These are phyloP conservation scores for Chiloscyllium punctatum DNA, from an alignment of 2,797 vertebrate genomes.

Conservation along the genomic window DNA sequence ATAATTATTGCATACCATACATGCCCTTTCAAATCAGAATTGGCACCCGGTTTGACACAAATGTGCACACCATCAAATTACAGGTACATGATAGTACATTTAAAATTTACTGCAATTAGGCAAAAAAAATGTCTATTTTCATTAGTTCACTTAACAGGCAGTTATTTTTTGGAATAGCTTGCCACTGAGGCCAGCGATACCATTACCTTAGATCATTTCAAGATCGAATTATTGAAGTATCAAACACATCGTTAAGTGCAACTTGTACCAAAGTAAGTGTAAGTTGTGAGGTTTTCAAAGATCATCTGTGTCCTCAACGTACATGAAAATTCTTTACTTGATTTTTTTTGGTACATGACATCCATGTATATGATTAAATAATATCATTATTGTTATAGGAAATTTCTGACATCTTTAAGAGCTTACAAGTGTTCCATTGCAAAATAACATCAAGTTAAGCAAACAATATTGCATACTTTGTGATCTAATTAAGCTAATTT, in stretches of 20 bases:
- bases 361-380: background rate
- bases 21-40: background rate
- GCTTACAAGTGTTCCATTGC: background rate
- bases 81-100: background rate
- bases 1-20: background rate
- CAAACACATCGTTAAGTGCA: background rate
- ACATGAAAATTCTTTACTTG: background rate
- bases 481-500: background rate
- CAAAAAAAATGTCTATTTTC: conserved; percentile 4
- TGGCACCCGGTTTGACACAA: conserved; percentile 1
- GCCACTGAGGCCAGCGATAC: background rate
- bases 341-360: background rate
- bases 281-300: background rate
- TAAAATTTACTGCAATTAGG: background rate
- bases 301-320: background rate
- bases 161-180: background rate
- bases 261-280: background rate
- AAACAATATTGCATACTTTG: background rate
- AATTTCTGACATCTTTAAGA: background rate
- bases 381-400: background rate
- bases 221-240: background rate
- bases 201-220: background rate
- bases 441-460: background rate
- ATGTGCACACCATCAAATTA: conserved; percentile 15
- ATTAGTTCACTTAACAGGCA: background rate